Percentiles rank a stretch among this genome's conserved stretches.
Conservation (phyloP, 2,888 invertebrate species). For the Agrotis puta region DNA sequence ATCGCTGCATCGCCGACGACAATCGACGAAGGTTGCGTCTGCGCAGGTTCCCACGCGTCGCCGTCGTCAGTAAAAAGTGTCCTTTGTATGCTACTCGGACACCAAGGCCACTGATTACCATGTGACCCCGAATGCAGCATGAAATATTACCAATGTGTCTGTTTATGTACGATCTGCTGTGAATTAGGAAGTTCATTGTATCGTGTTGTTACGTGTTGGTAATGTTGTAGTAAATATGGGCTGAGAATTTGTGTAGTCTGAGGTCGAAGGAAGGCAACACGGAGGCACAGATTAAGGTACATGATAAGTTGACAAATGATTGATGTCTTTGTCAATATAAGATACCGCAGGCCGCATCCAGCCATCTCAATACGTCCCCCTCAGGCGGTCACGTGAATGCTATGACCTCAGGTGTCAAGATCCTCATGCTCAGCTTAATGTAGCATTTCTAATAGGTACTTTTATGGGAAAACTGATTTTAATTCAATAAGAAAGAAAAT, state of each 20-base stretch:
- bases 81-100: conserved; percentile 63
- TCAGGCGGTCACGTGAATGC: no score
- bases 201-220: conserved; percentile 34
- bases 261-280: not conserved
- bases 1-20: conserved; percentile 56
- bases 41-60: conserved; percentile 65
- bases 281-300: not conserved
- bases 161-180: conserved; percentile 59
- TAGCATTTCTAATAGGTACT: no score
- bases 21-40: conserved; percentile 57
- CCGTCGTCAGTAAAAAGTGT: conserved; percentile 63
- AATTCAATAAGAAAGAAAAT: no score
- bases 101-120: conserved; percentile 63
- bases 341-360: no score
- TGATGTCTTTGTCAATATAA: not conserved
- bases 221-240: conserved; percentile 34
- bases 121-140: conserved; percentile 61
- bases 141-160: conserved; percentile 62
- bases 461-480: no score
- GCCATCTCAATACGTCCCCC: no score
- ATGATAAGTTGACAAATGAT: not conserved
- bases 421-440: no score
- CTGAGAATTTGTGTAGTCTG: not conserved
- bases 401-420: no score
- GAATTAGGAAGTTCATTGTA: conserved; percentile 65